Conservation (phyloP, 2,113 vertebrate genomes). For the Hydrochoerus hydrochaeris region DNA sequence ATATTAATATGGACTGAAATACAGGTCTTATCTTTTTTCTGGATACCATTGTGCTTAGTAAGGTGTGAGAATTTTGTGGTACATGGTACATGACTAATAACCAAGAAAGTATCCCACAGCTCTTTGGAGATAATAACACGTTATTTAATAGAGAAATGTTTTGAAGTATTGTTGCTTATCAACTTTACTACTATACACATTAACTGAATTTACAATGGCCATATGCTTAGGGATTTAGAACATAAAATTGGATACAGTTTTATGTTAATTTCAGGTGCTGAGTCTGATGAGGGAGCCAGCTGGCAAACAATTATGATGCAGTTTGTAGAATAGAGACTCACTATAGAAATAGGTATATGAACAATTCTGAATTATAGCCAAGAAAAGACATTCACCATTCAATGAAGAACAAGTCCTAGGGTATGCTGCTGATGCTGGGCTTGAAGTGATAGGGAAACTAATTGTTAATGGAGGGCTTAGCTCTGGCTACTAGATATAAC, state of each 20-base stretch:
- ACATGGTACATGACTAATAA: background rate
- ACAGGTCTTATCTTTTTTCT: background rate
- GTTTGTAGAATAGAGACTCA: background rate
- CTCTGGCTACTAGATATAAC: background rate
- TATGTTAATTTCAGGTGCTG: background rate
- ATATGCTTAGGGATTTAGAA: background rate
- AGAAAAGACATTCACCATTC: background rate
- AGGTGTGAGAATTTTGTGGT: background rate
- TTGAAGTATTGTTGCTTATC: background rate
- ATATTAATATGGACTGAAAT: conserved; percentile 3
- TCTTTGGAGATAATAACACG: background rate
- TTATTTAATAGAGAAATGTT: background rate
- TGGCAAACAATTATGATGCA: background rate
- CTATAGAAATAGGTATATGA: background rate
- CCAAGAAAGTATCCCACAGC: background rate
- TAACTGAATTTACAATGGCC: background rate
- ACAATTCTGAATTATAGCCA: background rate
- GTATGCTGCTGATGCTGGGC: background rate
- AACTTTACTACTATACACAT: background rate
- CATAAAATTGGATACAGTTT: background rate
- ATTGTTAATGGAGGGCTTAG: background rate
- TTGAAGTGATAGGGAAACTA: background rate
- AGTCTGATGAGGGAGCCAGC: background rate
- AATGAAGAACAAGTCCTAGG: background rate
- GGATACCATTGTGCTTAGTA: background rate